These are phyloP conservation scores for Morpho helenor DNA, from an alignment of 2,888 invertebrate genomes.

Conservation along the genomic window DNA sequence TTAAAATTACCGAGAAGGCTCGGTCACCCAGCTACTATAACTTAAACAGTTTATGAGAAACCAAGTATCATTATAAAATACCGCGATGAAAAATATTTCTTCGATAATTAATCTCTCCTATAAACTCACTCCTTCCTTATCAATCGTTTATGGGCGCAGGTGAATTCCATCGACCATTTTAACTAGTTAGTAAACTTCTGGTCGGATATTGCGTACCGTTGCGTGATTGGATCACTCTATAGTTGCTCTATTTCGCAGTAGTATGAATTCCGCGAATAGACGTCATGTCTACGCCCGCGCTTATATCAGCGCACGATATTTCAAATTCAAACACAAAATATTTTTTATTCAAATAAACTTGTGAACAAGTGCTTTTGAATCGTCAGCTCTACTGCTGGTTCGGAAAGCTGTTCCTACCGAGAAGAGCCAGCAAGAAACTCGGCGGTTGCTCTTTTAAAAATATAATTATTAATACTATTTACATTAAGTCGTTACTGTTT, in stretches of 20 bases:
- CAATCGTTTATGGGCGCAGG: constrained; percentile 20
- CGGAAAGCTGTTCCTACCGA: too few species aligned
- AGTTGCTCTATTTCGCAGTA: constrained; percentile 44
- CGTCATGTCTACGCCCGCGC: constrained; percentile 21
- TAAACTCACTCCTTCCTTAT: constrained; percentile 21
- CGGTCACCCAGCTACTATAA: too few species aligned
- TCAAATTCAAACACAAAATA: too few species aligned
- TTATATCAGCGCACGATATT: constrained; percentile 2
- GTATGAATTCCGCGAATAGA: constrained; percentile 46
- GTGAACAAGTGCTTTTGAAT: too few species aligned
- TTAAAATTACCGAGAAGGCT: too few species aligned
- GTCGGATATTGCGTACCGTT: constrained; percentile 47
- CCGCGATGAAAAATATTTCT: background rate
- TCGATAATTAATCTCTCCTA: constrained; percentile 13
- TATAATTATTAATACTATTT: too few species aligned
- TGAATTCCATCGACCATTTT: constrained; percentile 26
- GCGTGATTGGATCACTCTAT: constrained; percentile 57
- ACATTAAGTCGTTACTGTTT: too few species aligned
- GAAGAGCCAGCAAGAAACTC: too few species aligned
- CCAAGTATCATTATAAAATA: background rate
- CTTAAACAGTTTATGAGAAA: background rate
- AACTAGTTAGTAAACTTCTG: constrained; percentile 34
- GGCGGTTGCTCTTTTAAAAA: too few species aligned
- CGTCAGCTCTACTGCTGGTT: too few species aligned
- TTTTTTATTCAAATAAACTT: too few species aligned